Percentiles rank a stretch among this genome's conserved stretches.
These are phyloP conservation scores for Apomyelois bistriatella DNA, from an alignment of 2,888 invertebrate species.

Conservation along the genomic window DNA sequence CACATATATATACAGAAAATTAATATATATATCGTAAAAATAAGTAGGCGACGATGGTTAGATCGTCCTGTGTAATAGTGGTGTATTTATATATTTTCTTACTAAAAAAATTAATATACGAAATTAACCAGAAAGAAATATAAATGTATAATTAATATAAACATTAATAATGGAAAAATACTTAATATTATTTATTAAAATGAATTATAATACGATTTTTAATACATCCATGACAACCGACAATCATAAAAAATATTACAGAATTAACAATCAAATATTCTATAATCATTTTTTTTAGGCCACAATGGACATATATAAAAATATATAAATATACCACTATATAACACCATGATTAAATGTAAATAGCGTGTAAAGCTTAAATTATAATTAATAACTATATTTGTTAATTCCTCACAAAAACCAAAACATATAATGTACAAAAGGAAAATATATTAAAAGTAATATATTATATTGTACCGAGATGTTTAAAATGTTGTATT, in stretches of 20 bases:
- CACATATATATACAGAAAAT: constrained; percentile 4
- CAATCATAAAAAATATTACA: too few relatives aligned
- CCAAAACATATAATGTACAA: constrained; percentile 8
- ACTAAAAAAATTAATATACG: background rate
- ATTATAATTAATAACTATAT: constrained; percentile 9
- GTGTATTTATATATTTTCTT: background rate
- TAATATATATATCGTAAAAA: constrained; percentile 5
- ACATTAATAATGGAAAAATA: too few relatives aligned
- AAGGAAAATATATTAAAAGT: background rate
- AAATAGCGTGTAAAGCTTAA: constrained; percentile 12
- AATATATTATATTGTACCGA: constrained; percentile 1
- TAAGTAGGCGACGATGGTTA: background rate
- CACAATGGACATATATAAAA: too few relatives aligned
- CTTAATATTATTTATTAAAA: too few relatives aligned
- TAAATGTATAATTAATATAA: too few relatives aligned
- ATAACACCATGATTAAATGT: background rate
- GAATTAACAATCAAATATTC: too few relatives aligned
- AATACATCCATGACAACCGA: too few relatives aligned
- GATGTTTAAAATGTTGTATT: background rate
- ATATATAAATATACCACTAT: background rate
- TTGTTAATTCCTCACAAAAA: constrained; percentile 9
- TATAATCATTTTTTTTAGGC: too few relatives aligned
- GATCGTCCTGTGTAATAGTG: background rate
- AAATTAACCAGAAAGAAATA: too few relatives aligned
- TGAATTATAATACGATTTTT: too few relatives aligned